phyloP scores from a whole-genome alignment of 2,888 invertebrate species.

The Eupithecia pulchellata region DNA sequence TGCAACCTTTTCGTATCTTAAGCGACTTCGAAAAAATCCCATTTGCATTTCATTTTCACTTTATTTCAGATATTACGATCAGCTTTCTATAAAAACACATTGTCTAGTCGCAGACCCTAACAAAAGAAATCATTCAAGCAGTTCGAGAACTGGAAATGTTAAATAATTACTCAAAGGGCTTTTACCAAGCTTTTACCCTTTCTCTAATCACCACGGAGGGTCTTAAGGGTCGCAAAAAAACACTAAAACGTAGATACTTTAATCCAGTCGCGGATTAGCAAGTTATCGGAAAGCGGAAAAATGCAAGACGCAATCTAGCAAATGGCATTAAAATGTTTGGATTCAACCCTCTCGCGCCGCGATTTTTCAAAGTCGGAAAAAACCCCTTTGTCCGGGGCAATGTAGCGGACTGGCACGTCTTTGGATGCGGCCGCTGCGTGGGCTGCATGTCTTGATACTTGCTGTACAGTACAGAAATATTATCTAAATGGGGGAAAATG shows the following conservation, averaged over 20 bases:
- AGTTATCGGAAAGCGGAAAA: slow-evolving; percentile 75
- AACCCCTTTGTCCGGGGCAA: slow-evolving; percentile 78
- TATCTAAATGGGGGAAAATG: neutral
- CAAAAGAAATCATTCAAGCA: slow-evolving; percentile 60
- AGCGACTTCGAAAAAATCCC: slow-evolving; percentile 13
- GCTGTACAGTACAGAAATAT: neutral
- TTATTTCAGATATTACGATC: slow-evolving; percentile 29
- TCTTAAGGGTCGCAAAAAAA: slow-evolving; percentile 76
- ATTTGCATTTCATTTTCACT: slow-evolving; percentile 24
- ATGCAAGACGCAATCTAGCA: slow-evolving; percentile 85
- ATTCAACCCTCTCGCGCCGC: slow-evolving; percentile 79
- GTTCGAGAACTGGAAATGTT: slow-evolving; percentile 68
- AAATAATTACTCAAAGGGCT: slow-evolving; percentile 81
- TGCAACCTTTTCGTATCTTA: slow-evolving; percentile 3
- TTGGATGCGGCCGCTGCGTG: slow-evolving; percentile 70
- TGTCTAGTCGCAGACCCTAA: slow-evolving; percentile 36
- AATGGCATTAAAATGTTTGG: slow-evolving; percentile 85
- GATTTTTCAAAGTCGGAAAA: slow-evolving; percentile 85
- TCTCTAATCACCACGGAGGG: slow-evolving; percentile 72
- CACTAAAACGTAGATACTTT: slow-evolving; percentile 81
- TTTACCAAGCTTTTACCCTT: slow-evolving; percentile 69
- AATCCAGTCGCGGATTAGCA: slow-evolving; percentile 83
- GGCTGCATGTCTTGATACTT: slow-evolving; percentile 67
- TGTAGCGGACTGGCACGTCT: slow-evolving; percentile 84
- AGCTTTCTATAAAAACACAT: slow-evolving; percentile 42